Percentiles rank a stretch among this genome's conserved stretches.
Evolutionary conservation across 2,797 vertebrate genomes (phyloP).

Genomic region (Menidia menidia): DNA sequence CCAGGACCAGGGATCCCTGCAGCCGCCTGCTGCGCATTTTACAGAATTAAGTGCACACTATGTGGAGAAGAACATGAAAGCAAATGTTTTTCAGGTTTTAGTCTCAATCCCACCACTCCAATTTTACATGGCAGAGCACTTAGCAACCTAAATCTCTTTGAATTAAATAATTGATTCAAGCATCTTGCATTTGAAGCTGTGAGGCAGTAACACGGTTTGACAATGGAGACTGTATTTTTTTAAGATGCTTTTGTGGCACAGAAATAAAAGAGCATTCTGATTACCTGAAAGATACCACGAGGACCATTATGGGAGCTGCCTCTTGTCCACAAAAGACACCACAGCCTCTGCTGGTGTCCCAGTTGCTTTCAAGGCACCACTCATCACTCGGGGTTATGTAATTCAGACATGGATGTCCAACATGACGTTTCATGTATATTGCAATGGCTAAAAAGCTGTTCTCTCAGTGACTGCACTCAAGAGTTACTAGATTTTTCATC

Average conservation of each 20-base stretch:
- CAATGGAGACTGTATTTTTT: not conserved
- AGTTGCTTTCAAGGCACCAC: constrained; percentile 59
- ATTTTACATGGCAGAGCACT: constrained; percentile 22
- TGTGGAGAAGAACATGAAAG: constrained; percentile 35
- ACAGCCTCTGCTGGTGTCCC: constrained; percentile 31
- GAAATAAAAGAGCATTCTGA: constrained; percentile 4
- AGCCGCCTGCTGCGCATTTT: constrained; percentile 24
- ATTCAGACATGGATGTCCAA: constrained; percentile 61
- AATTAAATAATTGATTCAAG: constrained; percentile 32
- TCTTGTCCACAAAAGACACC: constrained; percentile 29
- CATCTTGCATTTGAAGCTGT: constrained; percentile 7
- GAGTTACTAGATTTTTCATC: constrained; percentile 71
- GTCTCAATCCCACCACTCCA: constrained; percentile 12
- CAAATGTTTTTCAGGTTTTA: constrained; percentile 38
- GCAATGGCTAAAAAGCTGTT: constrained; percentile 73
- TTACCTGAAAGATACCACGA: not conserved
- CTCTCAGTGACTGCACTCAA: constrained; percentile 61
- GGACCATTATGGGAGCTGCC: not conserved
- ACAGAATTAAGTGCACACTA: constrained; percentile 23
- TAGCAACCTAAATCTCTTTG: constrained; percentile 24
- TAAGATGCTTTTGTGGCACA: not conserved
- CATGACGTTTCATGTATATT: constrained; percentile 78
- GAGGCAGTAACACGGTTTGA: not conserved
- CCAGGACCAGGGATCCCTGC: constrained; percentile 45
- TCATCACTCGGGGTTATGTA: constrained; percentile 62